These are phyloP conservation scores for Leptinotarsa peninsularis DNA, from an alignment of 2,888 invertebrate species.

Conservation along the genomic window DNA sequence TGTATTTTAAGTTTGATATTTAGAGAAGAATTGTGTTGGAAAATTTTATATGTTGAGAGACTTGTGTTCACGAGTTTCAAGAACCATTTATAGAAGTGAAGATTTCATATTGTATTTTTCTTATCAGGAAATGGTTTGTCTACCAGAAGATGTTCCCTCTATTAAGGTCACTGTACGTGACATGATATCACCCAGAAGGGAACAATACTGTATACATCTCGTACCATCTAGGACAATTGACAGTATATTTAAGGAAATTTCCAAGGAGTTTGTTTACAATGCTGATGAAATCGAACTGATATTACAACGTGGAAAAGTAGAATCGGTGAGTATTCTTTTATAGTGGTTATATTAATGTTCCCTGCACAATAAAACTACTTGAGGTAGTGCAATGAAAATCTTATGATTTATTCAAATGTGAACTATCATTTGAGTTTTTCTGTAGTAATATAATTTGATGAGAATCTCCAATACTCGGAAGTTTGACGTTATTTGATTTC, in stretches of 20 bases:
- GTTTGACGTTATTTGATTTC: too few relatives aligned
- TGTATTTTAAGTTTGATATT: neutral
- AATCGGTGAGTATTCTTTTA: slow-evolving; percentile 49
- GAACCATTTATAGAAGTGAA: neutral
- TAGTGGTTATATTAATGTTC: neutral
- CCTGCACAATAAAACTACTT: neutral
- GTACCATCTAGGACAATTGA: slow-evolving; percentile 66
- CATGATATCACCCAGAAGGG: slow-evolving; percentile 47
- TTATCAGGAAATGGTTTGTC: slow-evolving; percentile 67
- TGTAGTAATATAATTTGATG: too few relatives aligned
- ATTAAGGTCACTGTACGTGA: slow-evolving; percentile 59
- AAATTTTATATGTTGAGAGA: neutral
- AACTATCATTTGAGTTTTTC: too few relatives aligned
- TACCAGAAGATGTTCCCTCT: slow-evolving; percentile 61
- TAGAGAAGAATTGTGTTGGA: neutral
- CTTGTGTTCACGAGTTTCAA: too few relatives aligned
- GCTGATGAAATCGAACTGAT: slow-evolving; percentile 58
- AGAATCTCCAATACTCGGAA: too few relatives aligned
- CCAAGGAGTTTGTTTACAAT: slow-evolving; percentile 64
- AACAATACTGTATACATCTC: slow-evolving; percentile 55
- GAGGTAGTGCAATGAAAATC: neutral
- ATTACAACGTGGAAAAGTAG: slow-evolving; percentile 51
- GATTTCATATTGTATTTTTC: slow-evolving; percentile 19
- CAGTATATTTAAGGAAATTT: slow-evolving; percentile 67
- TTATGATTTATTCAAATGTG: neutral